Percentiles rank a stretch among this genome's conserved stretches.
phyloP scores from a whole-genome alignment of 2,888 invertebrate genomes.

The Mythimna lalbum region DNA sequence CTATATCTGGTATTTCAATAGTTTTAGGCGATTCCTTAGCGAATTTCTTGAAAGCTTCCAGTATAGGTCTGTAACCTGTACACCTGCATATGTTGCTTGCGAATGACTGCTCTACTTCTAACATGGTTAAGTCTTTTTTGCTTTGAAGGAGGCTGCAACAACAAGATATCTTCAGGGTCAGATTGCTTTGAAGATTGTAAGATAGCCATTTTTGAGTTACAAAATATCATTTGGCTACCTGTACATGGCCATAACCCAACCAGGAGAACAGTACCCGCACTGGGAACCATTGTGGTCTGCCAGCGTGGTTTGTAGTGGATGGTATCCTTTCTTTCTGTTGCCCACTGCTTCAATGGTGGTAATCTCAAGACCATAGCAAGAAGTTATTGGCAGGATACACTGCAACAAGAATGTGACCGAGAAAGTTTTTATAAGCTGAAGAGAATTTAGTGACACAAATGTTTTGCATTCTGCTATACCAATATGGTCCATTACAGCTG shows the following conservation, averaged over 20 bases:
- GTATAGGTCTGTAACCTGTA: constrained; percentile 94
- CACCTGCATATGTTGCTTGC: constrained; percentile 95
- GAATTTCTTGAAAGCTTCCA: constrained; percentile 95
- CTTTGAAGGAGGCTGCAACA: constrained; percentile 53
- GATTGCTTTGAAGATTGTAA: too few species aligned
- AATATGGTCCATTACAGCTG: not conserved
- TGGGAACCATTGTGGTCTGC: constrained; percentile 92
- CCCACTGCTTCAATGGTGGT: constrained; percentile 93
- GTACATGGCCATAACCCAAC: constrained; percentile 94
- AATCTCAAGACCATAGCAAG: constrained; percentile 92
- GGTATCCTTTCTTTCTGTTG: constrained; percentile 91
- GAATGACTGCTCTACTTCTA: constrained; percentile 93
- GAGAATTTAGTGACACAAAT: not conserved
- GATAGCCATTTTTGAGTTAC: too few species aligned
- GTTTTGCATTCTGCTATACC: not conserved
- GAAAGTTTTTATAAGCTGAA: not conserved
- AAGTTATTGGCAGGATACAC: constrained; percentile 91
- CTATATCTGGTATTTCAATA: constrained; percentile 85
- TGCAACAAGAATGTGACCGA: constrained; percentile 61
- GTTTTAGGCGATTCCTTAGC: constrained; percentile 90
- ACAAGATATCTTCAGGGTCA: not conserved
- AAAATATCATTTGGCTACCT: constrained; percentile 74
- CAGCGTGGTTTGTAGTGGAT: constrained; percentile 91
- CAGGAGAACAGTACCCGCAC: constrained; percentile 94
- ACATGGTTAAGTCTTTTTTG: constrained; percentile 58